Conservation (phyloP, 2,797 vertebrate genomes). For the Borostomias antarcticus region DNA sequence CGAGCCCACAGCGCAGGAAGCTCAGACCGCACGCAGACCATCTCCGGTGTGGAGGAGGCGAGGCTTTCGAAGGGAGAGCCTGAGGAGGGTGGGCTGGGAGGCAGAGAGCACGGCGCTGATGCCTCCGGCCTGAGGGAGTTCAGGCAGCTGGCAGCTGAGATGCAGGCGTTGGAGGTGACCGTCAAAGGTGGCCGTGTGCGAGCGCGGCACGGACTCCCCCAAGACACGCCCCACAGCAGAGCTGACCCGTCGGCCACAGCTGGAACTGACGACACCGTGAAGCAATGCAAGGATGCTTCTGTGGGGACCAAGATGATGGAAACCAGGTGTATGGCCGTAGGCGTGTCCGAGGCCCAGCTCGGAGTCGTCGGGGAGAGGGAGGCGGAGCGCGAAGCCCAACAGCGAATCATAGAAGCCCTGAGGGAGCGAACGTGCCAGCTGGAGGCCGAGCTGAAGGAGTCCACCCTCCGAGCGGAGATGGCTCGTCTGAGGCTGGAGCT, state of each 20-base stretch:
- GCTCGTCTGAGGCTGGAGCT: slow-evolving; percentile 89
- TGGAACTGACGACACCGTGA: slow-evolving; percentile 67
- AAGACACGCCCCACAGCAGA: slow-evolving; percentile 47
- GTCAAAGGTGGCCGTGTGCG: slow-evolving; percentile 80
- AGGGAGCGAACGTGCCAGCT: slow-evolving; percentile 86
- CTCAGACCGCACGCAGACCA: slow-evolving; percentile 71
- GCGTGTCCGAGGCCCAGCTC: slow-evolving; percentile 84
- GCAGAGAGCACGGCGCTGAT: slow-evolving; percentile 59
- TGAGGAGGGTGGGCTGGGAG: slow-evolving; percentile 64
- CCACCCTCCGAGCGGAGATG: slow-evolving; percentile 89
- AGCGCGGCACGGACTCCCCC: slow-evolving; percentile 33
- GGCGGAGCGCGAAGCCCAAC: slow-evolving; percentile 86
- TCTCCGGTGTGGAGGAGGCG: slow-evolving; percentile 62
- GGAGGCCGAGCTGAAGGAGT: slow-evolving; percentile 91
- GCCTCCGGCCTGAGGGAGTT: slow-evolving; percentile 80
- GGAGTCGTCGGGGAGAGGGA: slow-evolving; percentile 80
- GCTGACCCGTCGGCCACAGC: slow-evolving; percentile 70
- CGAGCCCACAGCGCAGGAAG: slow-evolving; percentile 76
- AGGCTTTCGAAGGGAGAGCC: slow-evolving; percentile 56
- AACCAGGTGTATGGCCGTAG: slow-evolving; percentile 72
- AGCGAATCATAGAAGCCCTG: slow-evolving; percentile 84
- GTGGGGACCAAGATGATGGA: slow-evolving; percentile 70
- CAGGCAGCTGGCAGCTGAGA: slow-evolving; percentile 84
- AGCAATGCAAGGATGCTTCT: slow-evolving; percentile 65
- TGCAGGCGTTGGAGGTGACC: slow-evolving; percentile 85